These are phyloP conservation scores for Chorisops tibialis DNA, from an alignment of 2,888 invertebrate species.

Conservation along the genomic window DNA sequence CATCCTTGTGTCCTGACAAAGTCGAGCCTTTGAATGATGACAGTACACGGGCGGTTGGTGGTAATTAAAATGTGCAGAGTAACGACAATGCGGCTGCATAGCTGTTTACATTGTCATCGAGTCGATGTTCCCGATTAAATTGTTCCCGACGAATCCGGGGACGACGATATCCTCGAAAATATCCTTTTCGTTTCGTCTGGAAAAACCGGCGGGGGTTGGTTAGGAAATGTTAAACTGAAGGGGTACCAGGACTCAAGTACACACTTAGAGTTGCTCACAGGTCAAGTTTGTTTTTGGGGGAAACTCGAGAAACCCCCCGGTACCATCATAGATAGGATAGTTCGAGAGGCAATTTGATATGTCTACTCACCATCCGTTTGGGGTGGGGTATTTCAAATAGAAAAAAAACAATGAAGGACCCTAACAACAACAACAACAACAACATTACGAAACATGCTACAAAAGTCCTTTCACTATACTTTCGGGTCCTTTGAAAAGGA, in stretches of 20 bases:
- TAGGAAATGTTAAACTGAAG: no score
- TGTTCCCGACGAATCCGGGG: neutral
- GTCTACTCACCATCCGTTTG: no score
- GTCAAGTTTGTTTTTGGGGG: no score
- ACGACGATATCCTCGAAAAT: neutral
- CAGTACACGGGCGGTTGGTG: conserved; percentile 18
- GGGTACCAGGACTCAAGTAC: no score
- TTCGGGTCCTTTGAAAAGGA: conserved; percentile 3
- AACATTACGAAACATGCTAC: conserved; percentile 12
- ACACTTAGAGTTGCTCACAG: no score
- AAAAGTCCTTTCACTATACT: conserved; percentile 6
- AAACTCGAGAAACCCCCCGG: neutral
- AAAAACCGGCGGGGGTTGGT: no score
- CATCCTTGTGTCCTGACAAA: no score
- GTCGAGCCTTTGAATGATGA: conserved; percentile 8
- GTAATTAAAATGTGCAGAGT: conserved; percentile 27
- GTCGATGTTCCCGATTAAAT: conserved; percentile 10
- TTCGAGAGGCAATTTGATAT: neutral
- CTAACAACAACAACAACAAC: neutral
- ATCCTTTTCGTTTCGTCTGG: no score
- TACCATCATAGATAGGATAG: neutral
- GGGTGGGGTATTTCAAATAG: neutral
- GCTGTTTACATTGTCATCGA: conserved; percentile 22
- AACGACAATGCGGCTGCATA: conserved; percentile 10
- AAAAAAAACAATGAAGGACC: neutral